Conservation (phyloP, 2,113 vertebrate genomes). For the Microtus montanus region DNA sequence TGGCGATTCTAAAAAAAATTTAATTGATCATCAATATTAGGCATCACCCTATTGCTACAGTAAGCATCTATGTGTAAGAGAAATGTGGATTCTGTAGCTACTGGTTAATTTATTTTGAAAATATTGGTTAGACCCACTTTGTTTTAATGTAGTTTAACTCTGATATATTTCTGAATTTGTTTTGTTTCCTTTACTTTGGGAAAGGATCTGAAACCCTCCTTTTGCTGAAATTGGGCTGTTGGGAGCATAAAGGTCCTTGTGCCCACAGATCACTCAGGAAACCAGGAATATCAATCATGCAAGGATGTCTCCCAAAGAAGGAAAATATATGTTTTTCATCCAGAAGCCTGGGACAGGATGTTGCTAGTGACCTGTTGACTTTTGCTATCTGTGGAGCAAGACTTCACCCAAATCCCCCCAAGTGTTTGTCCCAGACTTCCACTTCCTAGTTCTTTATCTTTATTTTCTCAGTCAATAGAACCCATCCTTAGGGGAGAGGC, state of each 20-base stretch:
- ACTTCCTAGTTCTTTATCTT: not conserved
- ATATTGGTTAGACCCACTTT: not conserved
- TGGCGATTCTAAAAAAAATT: not conserved
- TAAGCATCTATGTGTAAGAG: not conserved
- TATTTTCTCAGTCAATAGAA: not conserved
- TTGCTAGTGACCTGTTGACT: not conserved
- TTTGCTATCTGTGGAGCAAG: not conserved
- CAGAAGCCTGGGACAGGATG: not conserved
- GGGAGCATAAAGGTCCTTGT: not conserved
- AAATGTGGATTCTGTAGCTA: not conserved
- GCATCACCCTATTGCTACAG: too few species aligned
- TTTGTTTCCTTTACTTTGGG: not conserved
- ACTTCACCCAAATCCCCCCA: too few species aligned
- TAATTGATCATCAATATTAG: not conserved
- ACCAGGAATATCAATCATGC: not conserved
- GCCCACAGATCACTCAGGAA: not conserved
- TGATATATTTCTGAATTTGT: not conserved
- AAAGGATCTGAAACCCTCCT: not conserved
- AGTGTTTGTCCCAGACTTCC: not conserved
- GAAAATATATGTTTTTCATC: not conserved
- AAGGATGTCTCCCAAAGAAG: not conserved
- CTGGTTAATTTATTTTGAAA: not conserved
- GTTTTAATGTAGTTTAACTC: too few species aligned
- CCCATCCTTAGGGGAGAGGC: not conserved
- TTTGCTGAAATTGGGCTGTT: not conserved